Evolutionary conservation across 2,888 invertebrate genomes (phyloP).

Genomic region (Chrysolina haemoptera): DNA sequence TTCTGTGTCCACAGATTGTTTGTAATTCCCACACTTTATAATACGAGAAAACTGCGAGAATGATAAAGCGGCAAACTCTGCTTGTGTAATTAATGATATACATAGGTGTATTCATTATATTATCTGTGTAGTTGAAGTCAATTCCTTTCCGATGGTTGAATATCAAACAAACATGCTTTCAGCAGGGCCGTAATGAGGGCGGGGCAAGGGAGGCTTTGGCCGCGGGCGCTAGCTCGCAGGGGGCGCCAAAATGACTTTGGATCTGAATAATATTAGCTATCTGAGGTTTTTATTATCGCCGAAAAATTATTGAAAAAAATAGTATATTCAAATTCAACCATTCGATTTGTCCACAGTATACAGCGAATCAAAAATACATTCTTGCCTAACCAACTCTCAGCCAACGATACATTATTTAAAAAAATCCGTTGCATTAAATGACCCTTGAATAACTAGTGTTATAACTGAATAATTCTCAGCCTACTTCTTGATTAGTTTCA

Average conservation of each 20-base stretch:
- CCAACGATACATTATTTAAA: neutral
- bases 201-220: too few relatives aligned
- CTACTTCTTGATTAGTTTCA: neutral
- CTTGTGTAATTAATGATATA: neutral
- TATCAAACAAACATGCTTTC: too few relatives aligned
- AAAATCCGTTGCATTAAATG: neutral
- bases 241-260: too few relatives aligned
- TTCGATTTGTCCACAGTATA: too few relatives aligned
- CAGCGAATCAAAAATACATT: neutral
- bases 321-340: too few relatives aligned
- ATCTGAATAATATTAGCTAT: too few relatives aligned
- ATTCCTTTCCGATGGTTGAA: neutral
- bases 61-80: neutral
- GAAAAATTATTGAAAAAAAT: too few relatives aligned
- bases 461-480: too few relatives aligned
- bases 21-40: neutral
- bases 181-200: too few relatives aligned
- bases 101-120: neutral
- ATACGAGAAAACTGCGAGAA: neutral
- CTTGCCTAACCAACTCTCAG: too few relatives aligned
- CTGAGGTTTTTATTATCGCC: too few relatives aligned
- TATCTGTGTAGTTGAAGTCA: neutral
- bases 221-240: too few relatives aligned
- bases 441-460: neutral
- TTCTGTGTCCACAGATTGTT: slow-evolving; percentile 5